A percentile compares a stretch with the other conserved stretches of the same genome.
Conservation (phyloP, 2,113 vertebrate species). For the Leptocoma aspasia region DNA sequence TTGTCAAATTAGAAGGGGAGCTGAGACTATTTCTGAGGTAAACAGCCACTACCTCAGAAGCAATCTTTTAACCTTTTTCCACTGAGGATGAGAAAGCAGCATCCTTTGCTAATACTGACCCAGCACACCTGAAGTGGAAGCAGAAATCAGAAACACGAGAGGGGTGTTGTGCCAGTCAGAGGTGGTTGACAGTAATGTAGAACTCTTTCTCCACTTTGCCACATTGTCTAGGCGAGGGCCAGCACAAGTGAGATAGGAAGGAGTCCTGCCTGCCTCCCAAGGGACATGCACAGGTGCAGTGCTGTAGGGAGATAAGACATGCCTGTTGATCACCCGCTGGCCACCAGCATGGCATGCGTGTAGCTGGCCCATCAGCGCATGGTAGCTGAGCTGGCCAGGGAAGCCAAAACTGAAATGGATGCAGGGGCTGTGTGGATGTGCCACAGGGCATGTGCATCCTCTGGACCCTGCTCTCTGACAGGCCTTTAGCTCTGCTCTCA, state of each 20-base stretch:
- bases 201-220: neutral
- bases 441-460: fast-evolving
- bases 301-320: neutral
- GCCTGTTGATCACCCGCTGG: neutral
- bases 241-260: neutral
- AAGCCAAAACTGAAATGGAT: neutral
- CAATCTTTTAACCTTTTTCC: neutral
- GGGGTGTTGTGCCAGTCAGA: neutral
- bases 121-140: neutral
- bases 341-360: fast-evolving
- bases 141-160: neutral
- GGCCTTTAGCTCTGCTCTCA: neutral
- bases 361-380: fast-evolving
- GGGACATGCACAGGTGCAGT: fast-evolving
- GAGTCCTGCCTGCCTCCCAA: neutral
- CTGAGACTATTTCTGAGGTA: neutral
- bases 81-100: neutral
- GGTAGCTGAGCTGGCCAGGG: neutral
- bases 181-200: neutral
- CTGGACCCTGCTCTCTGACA: neutral
- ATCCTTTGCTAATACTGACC: neutral
- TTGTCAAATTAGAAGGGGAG: neutral
- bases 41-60: neutral
- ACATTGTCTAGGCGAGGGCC: fast-evolving
- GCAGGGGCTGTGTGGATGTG: fast-evolving